These are phyloP conservation scores for Elmis aenea DNA, from an alignment of 2,888 invertebrate genomes.

Conservation along the genomic window DNA sequence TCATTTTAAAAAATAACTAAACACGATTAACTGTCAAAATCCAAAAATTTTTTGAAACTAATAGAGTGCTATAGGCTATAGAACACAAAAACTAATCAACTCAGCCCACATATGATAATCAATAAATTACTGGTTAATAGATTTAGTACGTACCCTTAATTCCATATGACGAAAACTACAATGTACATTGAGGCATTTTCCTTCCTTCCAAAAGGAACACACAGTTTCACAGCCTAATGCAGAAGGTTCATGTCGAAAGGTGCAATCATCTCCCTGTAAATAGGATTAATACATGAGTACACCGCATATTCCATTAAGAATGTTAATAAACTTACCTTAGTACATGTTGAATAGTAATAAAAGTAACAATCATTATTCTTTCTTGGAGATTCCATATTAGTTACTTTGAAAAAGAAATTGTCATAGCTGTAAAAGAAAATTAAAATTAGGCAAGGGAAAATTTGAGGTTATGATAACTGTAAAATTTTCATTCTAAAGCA, in stretches of 20 bases:
- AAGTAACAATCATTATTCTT: constrained; percentile 85
- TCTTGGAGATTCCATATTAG: constrained; percentile 63
- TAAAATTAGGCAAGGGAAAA: constrained; percentile 12
- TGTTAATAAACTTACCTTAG: constrained; percentile 58
- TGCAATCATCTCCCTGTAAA: constrained; percentile 70
- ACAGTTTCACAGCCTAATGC: constrained; percentile 78
- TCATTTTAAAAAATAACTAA: constrained; percentile 7
- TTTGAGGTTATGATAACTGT: constrained; percentile 30
- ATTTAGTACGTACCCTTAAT: constrained; percentile 61
- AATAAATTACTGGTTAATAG: too few species aligned
- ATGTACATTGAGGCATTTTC: constrained; percentile 69
- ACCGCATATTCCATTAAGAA: not conserved
- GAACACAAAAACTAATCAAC: too few species aligned
- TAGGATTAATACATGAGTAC: constrained; percentile 6
- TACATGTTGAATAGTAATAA: constrained; percentile 82
- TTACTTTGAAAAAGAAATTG: constrained; percentile 48
- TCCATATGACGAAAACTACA: constrained; percentile 85
- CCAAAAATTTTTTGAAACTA: too few species aligned
- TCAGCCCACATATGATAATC: too few species aligned
- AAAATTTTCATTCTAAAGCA: constrained; percentile 1
- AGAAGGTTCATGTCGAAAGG: constrained; percentile 78
- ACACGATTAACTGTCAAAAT: too few species aligned
- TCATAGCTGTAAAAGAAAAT: constrained; percentile 40
- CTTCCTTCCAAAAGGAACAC: constrained; percentile 78
- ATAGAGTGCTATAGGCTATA: too few species aligned